A percentile compares a stretch with the other conserved stretches of the same genome.
These are phyloP conservation scores for Scelioninae gen. 2 DNA, from an alignment of 2,888 invertebrate species.

Conservation along the genomic window DNA sequence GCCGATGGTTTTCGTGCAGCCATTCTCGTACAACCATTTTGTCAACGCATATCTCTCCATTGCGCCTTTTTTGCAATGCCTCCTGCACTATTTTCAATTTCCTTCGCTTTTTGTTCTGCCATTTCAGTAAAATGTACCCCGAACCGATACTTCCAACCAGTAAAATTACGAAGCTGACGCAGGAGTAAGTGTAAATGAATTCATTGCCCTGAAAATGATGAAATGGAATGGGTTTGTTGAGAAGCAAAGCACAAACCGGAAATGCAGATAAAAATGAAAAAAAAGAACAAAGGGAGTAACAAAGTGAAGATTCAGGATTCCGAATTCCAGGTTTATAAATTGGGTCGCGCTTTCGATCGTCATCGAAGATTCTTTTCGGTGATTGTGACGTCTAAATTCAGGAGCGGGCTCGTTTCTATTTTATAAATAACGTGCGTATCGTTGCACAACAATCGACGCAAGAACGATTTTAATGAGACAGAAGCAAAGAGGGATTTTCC, in stretches of 20 bases:
- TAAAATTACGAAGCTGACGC: conserved; percentile 92
- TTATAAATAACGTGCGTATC: conserved; percentile 50
- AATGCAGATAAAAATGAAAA: neutral
- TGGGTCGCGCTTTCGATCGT: neutral
- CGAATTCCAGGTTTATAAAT: neutral
- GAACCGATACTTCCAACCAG: conserved; percentile 94
- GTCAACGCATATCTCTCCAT: conserved; percentile 84
- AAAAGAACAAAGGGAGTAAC: neutral
- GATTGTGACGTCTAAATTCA: conserved; percentile 52
- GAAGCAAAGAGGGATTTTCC: conserved; percentile 55
- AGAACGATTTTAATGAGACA: conserved; percentile 47
- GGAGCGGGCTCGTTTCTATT: conserved; percentile 51
- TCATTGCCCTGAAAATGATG: conserved; percentile 90
- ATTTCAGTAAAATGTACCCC: conserved; percentile 93
- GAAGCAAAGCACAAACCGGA: neutral
- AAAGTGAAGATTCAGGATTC: conserved; percentile 6
- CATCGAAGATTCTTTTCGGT: conserved; percentile 29
- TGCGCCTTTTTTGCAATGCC: conserved; percentile 79
- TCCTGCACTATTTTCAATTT: conserved; percentile 90
- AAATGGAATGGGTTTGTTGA: too few relatives aligned
- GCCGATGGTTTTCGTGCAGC: conserved; percentile 93
- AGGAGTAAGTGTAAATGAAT: conserved; percentile 96
- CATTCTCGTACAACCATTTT: conserved; percentile 96
- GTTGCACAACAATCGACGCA: conserved; percentile 54
- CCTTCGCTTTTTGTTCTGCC: conserved; percentile 90